phyloP scores from a whole-genome alignment of 35 echinoderm and acorn worm genomes.

The Ptychodera flava region DNA sequence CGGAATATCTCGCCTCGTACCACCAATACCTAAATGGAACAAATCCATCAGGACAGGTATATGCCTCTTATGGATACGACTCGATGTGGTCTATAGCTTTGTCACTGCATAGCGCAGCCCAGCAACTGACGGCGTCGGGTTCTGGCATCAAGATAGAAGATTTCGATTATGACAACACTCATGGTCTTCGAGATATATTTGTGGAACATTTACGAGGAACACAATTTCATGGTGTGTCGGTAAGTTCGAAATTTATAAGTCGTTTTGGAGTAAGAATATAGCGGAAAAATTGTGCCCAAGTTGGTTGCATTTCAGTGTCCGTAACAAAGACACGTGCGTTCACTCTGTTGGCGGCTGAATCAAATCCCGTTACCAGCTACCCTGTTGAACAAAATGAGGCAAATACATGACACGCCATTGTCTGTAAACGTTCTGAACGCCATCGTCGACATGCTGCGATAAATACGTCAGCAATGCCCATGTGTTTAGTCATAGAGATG shows the following conservation, averaged over 20 bases:
- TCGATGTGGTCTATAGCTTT: constrained; percentile 37
- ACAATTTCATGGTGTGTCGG: constrained; percentile 45
- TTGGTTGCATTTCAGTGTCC: too few relatives aligned
- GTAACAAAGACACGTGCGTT: too few relatives aligned
- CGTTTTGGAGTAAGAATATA: not conserved
- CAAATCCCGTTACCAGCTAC: too few relatives aligned
- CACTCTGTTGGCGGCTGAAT: too few relatives aligned
- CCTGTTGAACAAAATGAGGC: too few relatives aligned
- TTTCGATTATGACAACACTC: constrained; percentile 46
- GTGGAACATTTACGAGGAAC: not conserved
- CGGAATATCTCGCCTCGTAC: constrained; percentile 12
- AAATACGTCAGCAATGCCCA: too few relatives aligned
- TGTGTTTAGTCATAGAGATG: too few relatives aligned
- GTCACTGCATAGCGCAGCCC: not conserved
- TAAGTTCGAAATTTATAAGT: constrained; percentile 5
- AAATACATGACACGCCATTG: too few relatives aligned
- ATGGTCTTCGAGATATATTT: constrained; percentile 23
- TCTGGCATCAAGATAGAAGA: constrained; percentile 15
- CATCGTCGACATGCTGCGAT: too few relatives aligned
- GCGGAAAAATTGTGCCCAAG: too few relatives aligned
- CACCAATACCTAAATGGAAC: not conserved
- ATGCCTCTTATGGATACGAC: constrained; percentile 45
- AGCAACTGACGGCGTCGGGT: not conserved
- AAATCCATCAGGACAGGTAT: not conserved
- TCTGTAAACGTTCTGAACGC: too few relatives aligned